phyloP scores from a whole-genome alignment of 92 coral and sea anemone species.

The Epizoanthus rinbou region DNA sequence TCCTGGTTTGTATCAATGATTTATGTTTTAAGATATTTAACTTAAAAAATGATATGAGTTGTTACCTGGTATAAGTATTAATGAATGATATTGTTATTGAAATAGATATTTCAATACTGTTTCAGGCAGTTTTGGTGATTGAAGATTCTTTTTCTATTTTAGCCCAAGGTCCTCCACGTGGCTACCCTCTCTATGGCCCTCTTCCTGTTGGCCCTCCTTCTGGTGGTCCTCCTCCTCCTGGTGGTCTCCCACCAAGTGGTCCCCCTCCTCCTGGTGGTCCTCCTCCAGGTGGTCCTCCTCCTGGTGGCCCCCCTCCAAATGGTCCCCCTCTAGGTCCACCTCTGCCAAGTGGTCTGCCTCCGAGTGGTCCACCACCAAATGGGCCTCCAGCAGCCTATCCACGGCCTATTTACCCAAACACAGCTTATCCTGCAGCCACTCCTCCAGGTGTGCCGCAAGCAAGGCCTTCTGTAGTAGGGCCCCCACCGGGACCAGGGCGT shows the following conservation, averaged over 20 bases:
- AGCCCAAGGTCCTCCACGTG: conserved; percentile 54
- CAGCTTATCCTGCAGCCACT: conserved; percentile 36
- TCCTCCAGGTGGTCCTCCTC: conserved; percentile 56
- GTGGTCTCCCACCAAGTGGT: conserved; percentile 26
- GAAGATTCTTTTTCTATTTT: conserved; percentile 8
- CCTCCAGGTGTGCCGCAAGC: neutral
- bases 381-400: conserved; percentile 21
- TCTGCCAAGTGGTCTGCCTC: conserved; percentile 32
- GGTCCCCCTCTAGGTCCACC: conserved; percentile 36
- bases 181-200: conserved; percentile 49
- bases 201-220: conserved; percentile 48
- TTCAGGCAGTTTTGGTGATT: neutral
- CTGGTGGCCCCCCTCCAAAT: conserved; percentile 48
- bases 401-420: conserved; percentile 40
- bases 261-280: conserved; percentile 4
- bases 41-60: no score
- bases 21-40: neutral
- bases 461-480: conserved; percentile 17
- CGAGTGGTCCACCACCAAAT: neutral
- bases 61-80: no score
- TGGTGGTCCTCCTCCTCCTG: conserved; percentile 24
- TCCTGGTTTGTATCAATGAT: conserved; percentile 13
- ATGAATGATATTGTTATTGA: no score
- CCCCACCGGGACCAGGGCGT: conserved; percentile 16
- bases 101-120: no score